phyloP scores from a whole-genome alignment of 2,113 vertebrate species.

The Casuarius casuarius region DNA sequence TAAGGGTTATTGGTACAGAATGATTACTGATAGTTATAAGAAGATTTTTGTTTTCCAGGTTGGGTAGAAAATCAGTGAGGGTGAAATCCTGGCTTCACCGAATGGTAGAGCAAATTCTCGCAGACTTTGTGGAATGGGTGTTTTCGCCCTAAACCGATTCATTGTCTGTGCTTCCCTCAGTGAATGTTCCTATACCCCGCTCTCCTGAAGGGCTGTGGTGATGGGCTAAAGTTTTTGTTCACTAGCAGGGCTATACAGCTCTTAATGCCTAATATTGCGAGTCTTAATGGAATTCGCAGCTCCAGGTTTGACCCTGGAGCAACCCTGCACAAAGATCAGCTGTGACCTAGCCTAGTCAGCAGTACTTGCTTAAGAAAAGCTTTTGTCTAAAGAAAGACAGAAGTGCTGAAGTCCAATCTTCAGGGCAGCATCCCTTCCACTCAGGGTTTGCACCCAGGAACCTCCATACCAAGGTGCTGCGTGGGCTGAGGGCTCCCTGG shows the following conservation, averaged over 20 bases:
- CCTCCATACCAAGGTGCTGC: no score
- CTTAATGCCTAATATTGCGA: neutral
- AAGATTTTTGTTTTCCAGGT: neutral
- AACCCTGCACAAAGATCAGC: neutral
- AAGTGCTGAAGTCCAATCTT: neutral
- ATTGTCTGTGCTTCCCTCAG: neutral
- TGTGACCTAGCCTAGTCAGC: neutral
- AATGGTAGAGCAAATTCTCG: neutral
- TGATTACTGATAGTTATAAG: neutral
- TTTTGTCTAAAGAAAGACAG: neutral
- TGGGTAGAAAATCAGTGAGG: neutral
- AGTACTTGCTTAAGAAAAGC: neutral
- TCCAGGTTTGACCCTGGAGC: neutral
- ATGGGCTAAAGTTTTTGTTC: neutral
- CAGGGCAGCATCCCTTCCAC: neutral
- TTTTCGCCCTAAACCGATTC: neutral
- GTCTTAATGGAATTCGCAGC: neutral
- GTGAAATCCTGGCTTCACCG: neutral
- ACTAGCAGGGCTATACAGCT: neutral
- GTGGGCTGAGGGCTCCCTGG: accelerated
- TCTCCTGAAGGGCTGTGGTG: neutral
- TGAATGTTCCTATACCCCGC: neutral
- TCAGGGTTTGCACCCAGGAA: neutral
- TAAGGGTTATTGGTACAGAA: neutral
- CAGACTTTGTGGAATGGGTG: no score